Base-by-base conservation (phyloP, 2,113 vertebrate genomes). In the Myxocyprinus asiaticus region DNA sequence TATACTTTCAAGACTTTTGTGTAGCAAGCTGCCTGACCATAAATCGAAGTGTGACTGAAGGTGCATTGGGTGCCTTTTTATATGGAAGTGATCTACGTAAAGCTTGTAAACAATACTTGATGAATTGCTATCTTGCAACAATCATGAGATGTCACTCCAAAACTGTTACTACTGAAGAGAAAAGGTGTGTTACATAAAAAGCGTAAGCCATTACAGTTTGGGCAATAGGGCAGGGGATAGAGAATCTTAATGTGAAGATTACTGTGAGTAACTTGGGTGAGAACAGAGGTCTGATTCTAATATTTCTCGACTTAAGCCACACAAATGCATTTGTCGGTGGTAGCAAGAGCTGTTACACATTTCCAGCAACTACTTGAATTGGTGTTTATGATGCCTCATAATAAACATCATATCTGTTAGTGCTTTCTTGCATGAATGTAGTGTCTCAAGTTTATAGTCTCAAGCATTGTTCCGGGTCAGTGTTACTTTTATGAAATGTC, bases 401-500 rank as follows among this genome's bases (percentile, higher is more conserved):
- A 81, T 44, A 61, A 45, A 51, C 53, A 67, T 78, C 76, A 67
- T 47, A 61, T 71, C 74, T 64, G 48, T 62, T 47, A 59, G 67
- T 10, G 6, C 62, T 62, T 73, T 71, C 17, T 48, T 81, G 74
- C 74, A 77, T 78, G 66, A 70, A 81, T 44, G 48, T 73, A 66
- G 62, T 51, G 50, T 65, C 61, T 80, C 43, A 56, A n/a, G 48
- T 69, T 15, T 70, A 67, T 45, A 48, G 44, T 80, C 22, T 33
- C 58, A 68, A 63, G 68, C 48, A 64, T 81, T 79, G 47, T 66
- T 53, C 65, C 42, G 51, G 55, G 62, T 76, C 81, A 83, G 77
- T 83, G 71, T 83, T 83, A 83, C 33, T 53, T 62, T 79, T 62
- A 7, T 14, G 4, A 5, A 55, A 70, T 74, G 70, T 82, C 58